phyloP scores from a whole-genome alignment of 35 echinoderm and acorn worm genomes.

The Ptychodera flava region DNA sequence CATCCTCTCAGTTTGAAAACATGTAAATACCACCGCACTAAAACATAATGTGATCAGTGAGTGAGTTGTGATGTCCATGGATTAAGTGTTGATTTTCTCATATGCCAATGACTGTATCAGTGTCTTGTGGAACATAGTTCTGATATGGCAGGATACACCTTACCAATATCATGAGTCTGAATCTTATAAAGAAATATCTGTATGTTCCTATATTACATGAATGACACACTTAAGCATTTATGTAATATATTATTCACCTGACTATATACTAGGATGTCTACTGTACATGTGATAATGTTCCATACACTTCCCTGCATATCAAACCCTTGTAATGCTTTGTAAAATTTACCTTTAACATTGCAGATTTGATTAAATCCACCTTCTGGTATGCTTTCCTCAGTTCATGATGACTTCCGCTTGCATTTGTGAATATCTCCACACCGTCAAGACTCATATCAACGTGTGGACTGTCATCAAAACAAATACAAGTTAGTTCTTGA shows the following conservation, averaged over 20 bases:
- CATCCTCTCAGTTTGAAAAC: constrained; percentile 95
- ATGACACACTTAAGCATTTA: no score
- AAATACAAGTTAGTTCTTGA: no score
- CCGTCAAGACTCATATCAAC: constrained; percentile 90
- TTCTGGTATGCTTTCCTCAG: constrained; percentile 68
- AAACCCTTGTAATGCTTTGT: no score
- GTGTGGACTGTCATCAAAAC: constrained; percentile 89
- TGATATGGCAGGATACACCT: background rate
- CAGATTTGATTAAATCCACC: constrained; percentile 78
- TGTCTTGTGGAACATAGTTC: background rate
- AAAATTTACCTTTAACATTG: constrained; percentile 79
- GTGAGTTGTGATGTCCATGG: background rate
- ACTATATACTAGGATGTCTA: no score
- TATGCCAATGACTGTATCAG: background rate
- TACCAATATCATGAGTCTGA: no score
- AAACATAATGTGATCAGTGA: constrained; percentile 19
- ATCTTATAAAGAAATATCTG: no score
- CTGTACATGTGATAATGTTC: no score
- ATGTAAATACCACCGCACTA: constrained; percentile 98
- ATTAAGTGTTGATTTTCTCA: background rate
- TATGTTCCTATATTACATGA: no score
- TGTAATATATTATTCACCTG: no score
- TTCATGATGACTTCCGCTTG: constrained; percentile 94
- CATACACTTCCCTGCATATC: no score
- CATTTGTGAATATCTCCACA: constrained; percentile 93